phyloP scores from a whole-genome alignment of 2,113 vertebrate genomes.

The Phrynosoma blainvillii region DNA sequence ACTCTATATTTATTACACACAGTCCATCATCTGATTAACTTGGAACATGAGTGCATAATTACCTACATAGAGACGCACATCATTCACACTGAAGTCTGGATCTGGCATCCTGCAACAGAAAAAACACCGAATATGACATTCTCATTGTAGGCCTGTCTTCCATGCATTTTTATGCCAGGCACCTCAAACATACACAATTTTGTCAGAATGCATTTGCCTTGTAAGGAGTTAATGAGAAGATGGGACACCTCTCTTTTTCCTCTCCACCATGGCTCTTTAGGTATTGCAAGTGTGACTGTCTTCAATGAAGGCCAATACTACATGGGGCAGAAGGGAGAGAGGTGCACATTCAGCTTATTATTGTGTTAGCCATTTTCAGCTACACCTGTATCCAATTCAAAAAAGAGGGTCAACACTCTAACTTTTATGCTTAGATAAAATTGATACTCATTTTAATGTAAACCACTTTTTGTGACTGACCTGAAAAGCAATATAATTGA shows the following conservation, averaged over 20 bases:
- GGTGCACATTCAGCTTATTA: background rate
- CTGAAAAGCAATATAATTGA: background rate
- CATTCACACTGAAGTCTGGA: slow-evolving; percentile 94
- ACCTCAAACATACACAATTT: background rate
- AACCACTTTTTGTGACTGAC: background rate
- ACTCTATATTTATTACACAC: background rate
- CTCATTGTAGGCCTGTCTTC: background rate
- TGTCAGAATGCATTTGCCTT: background rate
- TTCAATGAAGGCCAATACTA: background rate
- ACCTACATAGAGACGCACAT: slow-evolving; percentile 97
- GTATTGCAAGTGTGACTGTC: background rate
- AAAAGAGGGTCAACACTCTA: background rate
- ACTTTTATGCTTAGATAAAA: background rate
- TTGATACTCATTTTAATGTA: background rate
- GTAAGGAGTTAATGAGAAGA: background rate
- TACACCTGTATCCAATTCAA: background rate
- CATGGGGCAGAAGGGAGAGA: background rate
- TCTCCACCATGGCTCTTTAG: background rate
- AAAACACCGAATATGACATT: slow-evolving; percentile 15
- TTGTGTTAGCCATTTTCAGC: background rate
- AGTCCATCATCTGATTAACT: background rate
- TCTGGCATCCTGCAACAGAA: slow-evolving; percentile 92
- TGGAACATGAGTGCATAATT: slow-evolving; percentile 66
- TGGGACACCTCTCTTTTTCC: background rate
- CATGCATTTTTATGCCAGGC: background rate